These are phyloP conservation scores for Halcyon malimbica DNA, from an alignment of 2,113 vertebrate species.

Conservation along the genomic window DNA sequence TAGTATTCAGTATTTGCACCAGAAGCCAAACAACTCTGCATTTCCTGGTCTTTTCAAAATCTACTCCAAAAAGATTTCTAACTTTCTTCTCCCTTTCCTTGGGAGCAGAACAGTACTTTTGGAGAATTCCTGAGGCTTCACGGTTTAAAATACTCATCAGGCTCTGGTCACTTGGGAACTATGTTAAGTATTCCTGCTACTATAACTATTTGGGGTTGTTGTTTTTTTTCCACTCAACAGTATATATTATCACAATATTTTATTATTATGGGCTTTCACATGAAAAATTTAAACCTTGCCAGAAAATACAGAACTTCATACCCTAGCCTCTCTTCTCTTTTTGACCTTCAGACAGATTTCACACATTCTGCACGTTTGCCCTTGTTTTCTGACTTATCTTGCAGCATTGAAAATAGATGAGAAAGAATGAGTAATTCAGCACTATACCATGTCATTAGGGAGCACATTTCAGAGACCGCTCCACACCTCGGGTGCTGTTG, in stretches of 20 bases:
- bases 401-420: neutral
- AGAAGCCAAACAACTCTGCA: neutral
- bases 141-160: constrained; percentile 55
- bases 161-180: constrained; percentile 41
- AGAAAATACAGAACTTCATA: neutral
- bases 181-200: constrained; percentile 62
- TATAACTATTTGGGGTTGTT: constrained; percentile 13
- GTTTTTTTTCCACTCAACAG: neutral
- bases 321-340: neutral
- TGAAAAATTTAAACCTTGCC: neutral
- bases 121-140: constrained; percentile 34
- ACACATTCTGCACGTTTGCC: neutral
- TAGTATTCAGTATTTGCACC: neutral
- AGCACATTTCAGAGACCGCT: constrained; percentile 17
- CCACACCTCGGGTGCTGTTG: neutral
- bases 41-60: neutral
- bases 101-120: neutral
- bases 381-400: constrained; percentile 39
- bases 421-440: constrained; percentile 35
- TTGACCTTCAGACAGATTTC: constrained; percentile 35
- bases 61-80: neutral
- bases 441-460: neutral
- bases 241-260: constrained; percentile 21
- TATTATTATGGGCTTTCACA: neutral
- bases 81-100: neutral